These are phyloP conservation scores for Syrrhaptes paradoxus DNA, from an alignment of 2,113 vertebrate species.

Conservation along the genomic window DNA sequence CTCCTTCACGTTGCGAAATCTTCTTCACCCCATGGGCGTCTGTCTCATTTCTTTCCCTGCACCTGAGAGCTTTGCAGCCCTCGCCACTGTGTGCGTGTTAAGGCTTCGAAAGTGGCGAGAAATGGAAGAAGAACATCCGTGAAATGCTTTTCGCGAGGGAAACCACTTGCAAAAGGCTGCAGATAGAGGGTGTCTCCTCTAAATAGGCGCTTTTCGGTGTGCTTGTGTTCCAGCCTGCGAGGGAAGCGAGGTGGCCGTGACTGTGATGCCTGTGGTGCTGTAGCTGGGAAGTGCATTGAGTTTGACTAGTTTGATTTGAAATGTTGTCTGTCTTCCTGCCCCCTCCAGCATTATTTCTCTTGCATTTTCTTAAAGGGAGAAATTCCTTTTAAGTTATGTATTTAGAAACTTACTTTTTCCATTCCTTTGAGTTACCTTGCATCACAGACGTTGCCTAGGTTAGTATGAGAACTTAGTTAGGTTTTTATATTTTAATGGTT, in stretches of 20 bases:
- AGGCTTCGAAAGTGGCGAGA: not conserved
- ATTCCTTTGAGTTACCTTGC: not conserved
- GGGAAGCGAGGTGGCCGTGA: not conserved
- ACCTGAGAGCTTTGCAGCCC: not conserved
- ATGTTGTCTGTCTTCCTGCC: not conserved
- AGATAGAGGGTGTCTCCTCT: not conserved
- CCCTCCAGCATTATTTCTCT: not conserved
- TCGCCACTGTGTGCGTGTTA: not conserved
- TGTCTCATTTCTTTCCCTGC: not conserved
- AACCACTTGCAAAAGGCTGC: not conserved
- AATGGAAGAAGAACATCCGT: not conserved
- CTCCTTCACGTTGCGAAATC: slow-evolving; percentile 19
- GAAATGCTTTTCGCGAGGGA: not conserved
- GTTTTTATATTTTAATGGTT: not conserved
- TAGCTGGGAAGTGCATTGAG: not conserved
- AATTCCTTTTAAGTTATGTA: not conserved
- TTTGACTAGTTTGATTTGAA: not conserved
- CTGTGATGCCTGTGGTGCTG: not conserved
- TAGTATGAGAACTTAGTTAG: not conserved
- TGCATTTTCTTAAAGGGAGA: not conserved
- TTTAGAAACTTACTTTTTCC: not conserved
- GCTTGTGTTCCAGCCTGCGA: rapidly evolving
- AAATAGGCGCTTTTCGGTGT: not conserved
- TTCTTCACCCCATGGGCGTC: not conserved
- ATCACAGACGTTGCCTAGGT: not conserved